Evolutionary conservation across 2,797 vertebrate species (phyloP), one percentile per base, ranked within the genome.

Genomic region (Tokudaia tokunoshimensis): DNA sequence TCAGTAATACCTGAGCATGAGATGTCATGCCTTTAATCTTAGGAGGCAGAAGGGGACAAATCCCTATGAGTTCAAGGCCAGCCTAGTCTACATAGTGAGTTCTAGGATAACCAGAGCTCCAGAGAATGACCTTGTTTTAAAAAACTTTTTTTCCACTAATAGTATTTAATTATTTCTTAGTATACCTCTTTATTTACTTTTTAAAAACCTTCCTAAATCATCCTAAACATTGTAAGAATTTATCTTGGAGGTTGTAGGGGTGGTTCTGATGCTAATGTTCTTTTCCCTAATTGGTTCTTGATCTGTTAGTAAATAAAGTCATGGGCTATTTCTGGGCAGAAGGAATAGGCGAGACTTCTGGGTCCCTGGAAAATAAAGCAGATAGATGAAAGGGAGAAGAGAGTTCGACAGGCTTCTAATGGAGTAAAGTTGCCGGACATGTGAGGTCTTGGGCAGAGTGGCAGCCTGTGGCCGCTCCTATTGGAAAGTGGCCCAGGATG

Each of bases 131-230:
- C 22, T 82, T 84, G 17, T 34, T 63, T 83, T 44, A 47, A 50
- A 82, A 83, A 34, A 47, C 29, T 24, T 65, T 31, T 34, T 29
- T 59, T 24, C 22, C 15, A 84, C 41, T 50, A 47, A 50, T 22
- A 92, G 34, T 41, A 70, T 89, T 95, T 85, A 11, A 29, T 85
- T 81, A 34, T 52, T 85, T 92, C 41, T 92, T 41, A 24, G 14
- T 75, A 80, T 79, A 63, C 19, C 37, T 24, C 20, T 22, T 87
- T 88, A n/a, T 47, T 91, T 75, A n/a, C 31, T n/a, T 44, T 55
- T n/a, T 24, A 17, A 70, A 70, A 70, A 50, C n/a, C 34, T 34
- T 29, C 5, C 3, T 11, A 85, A 92, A 80, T 86, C 11, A 75
- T 76, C 44, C 20, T 74, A 24, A 80, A 75, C 12, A 84, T n/a